A percentile compares a stretch with the other conserved stretches of the same genome.
phyloP scores from a whole-genome alignment of 2,888 invertebrate genomes.

The Asteroscopus sphinx region DNA sequence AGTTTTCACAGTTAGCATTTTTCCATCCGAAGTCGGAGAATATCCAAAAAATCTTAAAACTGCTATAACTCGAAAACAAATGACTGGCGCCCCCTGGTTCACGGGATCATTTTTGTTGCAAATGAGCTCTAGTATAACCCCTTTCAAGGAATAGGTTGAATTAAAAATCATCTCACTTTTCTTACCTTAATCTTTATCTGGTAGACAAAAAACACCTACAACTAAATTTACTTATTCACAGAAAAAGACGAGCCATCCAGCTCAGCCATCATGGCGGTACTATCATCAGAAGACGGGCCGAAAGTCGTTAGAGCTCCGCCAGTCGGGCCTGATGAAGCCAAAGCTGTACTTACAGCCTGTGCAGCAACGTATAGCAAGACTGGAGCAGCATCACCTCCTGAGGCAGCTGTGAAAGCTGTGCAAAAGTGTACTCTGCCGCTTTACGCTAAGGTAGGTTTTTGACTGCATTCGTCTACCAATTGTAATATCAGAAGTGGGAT shows the following conservation, averaged over 20 bases:
- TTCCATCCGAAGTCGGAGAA: too few species aligned
- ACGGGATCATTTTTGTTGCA: too few species aligned
- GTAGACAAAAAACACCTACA: not conserved
- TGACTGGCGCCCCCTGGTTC: too few species aligned
- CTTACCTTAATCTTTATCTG: too few species aligned
- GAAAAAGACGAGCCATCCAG: constrained; percentile 84
- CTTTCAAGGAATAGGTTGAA: too few species aligned
- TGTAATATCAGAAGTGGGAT: too few species aligned
- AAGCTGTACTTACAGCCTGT: constrained; percentile 79
- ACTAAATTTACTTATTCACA: constrained; percentile 41
- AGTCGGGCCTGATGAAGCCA: constrained; percentile 81
- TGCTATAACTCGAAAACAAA: too few species aligned
- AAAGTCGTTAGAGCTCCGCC: constrained; percentile 82
- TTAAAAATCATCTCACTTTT: too few species aligned
- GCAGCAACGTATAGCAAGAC: constrained; percentile 82
- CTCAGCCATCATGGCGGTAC: constrained; percentile 86
- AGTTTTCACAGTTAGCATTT: too few species aligned
- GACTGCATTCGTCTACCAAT: not conserved
- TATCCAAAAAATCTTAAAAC: too few species aligned
- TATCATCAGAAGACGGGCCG: constrained; percentile 85
- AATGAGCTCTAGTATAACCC: too few species aligned
- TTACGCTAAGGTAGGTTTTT: constrained; percentile 91
- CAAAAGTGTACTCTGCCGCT: constrained; percentile 92
- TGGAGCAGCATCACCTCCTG: constrained; percentile 90
- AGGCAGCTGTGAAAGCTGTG: constrained; percentile 90